phyloP scores from a whole-genome alignment of 1,140 invertebrate genomes.

The Drosophila equinoxialis region DNA sequence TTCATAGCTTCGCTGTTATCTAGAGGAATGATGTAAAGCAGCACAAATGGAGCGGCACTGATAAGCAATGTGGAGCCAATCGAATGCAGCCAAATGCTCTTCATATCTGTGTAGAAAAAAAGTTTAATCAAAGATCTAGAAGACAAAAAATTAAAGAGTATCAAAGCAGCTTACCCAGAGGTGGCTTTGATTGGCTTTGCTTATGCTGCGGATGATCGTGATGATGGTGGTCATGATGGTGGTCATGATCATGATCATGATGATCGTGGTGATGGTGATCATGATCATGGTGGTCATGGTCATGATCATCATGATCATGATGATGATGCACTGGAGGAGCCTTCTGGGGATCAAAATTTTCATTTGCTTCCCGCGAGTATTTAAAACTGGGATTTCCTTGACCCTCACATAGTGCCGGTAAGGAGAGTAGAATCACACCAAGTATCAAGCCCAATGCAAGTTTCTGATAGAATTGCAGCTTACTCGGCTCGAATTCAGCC shows the following conservation, averaged over 20 bases:
- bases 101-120: conserved; percentile 67
- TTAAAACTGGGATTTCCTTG: conserved; percentile 86
- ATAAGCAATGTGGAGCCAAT: conserved; percentile 95
- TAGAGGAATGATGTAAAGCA: conserved; percentile 96
- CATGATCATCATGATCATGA: conserved; percentile 70
- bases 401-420: conserved; percentile 60
- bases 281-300: conserved; percentile 62
- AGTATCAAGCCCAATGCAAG: conserved; percentile 59
- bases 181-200: conserved; percentile 38
- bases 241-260: conserved; percentile 38
- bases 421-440: conserved; percentile 56
- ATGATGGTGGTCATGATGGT: conserved; percentile 35
- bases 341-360: conserved; percentile 71
- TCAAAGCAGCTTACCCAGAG: conserved; percentile 45
- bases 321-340: conserved; percentile 66
- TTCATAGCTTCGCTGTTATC: conserved; percentile 93
- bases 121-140: neutral
- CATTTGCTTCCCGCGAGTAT: conserved; percentile 89
- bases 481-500: conserved; percentile 45
- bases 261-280: conserved; percentile 38
- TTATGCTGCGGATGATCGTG: conserved; percentile 46
- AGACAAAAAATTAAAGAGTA: neutral
- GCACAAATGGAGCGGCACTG: conserved; percentile 96
- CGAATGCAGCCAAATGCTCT: conserved; percentile 90
- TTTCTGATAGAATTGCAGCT: conserved; percentile 60